Evolutionary conservation across 2,888 invertebrate genomes (phyloP), one percentile per base, ranked within the genome.

Genomic region (Cenopis cana): DNA sequence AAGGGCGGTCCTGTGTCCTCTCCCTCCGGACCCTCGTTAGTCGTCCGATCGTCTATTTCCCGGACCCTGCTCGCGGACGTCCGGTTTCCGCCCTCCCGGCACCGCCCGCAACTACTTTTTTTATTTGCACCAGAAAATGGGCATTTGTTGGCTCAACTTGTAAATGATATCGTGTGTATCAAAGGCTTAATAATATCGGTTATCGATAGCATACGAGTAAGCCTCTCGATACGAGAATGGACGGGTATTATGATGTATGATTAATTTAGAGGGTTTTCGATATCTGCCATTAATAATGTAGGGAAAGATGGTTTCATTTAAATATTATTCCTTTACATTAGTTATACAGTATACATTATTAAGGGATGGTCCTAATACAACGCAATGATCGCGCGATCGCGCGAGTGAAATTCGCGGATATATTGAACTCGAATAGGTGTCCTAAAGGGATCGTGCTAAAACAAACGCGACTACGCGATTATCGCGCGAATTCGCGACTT

Each of bases 11-110:
- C 67, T 75, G 77, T 74, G 59, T 72, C 69, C 67, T 75, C 77
- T 74, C 78, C 75, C 72, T 68, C 72, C 74, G 76, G 81, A 75
- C 79, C 82, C 85, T 89, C 88, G 86, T 89, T 89, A 88, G 82
- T 75, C 72, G 75, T 76, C 76, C 81, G 83, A 85, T 85, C 83
- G 83, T 76, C 84, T 82, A 85, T 85, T 89, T 89, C 88, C 89
- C 74, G 73, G 55, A 79, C 80, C 80, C 78, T 79, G 78, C 76
- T 71, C 78, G 81, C 86, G 87, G 84, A 86, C 76, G 74, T 86
- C 85, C 84, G 79, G 82, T 79, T 84, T 85, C 89, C 88, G 85
- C 74, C 78, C 76, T 78, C 68, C 74, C 74, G 75, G 73, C 71
- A 66, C 73, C 76, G 74, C 74, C 78, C 82, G 85, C 84, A 85